Evolutionary conservation across 2,888 invertebrate genomes (phyloP), one percentile per base, ranked within the genome.

Genomic region (Drosophila testacea): DNA sequence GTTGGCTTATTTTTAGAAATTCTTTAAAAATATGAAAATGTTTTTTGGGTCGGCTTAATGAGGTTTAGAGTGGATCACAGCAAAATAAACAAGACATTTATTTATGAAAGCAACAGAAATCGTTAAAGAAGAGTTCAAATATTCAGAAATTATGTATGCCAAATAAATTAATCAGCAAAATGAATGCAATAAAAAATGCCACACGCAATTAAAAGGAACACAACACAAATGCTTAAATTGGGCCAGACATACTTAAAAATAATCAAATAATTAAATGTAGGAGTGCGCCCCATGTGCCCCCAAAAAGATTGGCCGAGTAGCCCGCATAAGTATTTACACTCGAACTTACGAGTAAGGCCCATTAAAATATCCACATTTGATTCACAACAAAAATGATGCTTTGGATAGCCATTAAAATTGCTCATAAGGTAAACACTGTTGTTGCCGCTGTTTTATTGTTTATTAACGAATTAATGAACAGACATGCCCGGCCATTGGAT

Each of bases 261-360:
- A 81, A 83, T 81, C 79, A 88, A 77, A 83, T 86, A 88, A 86
- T 81, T 88, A 81, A 80, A 72, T 73, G 64, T 61, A 69, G 66
- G 62, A 73, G 39, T 74, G 62, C 72, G 44, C 76, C 62, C 42
- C 79, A 70, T 75, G 82, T 44, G 75, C 61, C 62, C 68, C 38
- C 7, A 44, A 62, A 62, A 38, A 47, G 41, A 55, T 57, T 59
- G 68, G 44, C 28, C 56, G 16, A 55, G 59, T 67, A 69, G 30
- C 81, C 84, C 81, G 81, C 66, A 86, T 86, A 16, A 16, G 16
- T 16, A 60, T 42, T 28, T 46, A 47, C 27, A 46, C 36, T 56
- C 36, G 34, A n/a, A 38, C 51, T 34, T 59, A 7, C 39, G 36
- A 28, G 61, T 44, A 66, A 66, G 28, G 60, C 69, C 77, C 75